Percentiles rank a stretch among this genome's conserved stretches.
These are phyloP conservation scores for Sinocyclocheilus anophthalmus DNA, from an alignment of 2,113 vertebrate genomes.

Conservation along the genomic window DNA sequence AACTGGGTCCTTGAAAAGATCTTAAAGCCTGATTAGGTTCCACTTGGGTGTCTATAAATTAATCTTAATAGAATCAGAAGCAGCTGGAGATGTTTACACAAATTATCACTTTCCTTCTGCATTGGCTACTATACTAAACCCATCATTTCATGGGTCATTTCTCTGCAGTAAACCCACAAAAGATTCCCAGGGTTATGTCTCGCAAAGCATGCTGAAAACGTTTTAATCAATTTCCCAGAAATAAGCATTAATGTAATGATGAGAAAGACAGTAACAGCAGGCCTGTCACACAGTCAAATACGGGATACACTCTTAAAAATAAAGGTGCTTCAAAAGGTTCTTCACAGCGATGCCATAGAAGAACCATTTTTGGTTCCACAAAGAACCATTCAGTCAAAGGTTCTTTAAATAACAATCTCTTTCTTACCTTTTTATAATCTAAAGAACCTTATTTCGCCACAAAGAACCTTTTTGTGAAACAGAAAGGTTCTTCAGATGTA, in stretches of 20 bases:
- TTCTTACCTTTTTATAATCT: too few relatives aligned
- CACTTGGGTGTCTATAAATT: conserved; percentile 16
- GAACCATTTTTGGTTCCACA: too few relatives aligned
- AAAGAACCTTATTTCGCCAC: too few relatives aligned
- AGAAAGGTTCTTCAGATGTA: too few relatives aligned
- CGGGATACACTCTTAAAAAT: not conserved
- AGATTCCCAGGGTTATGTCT: conserved; percentile 32
- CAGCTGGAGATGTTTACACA: conserved; percentile 4
- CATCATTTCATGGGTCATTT: conserved; percentile 28
- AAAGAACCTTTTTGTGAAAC: too few relatives aligned
- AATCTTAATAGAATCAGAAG: conserved; percentile 24
- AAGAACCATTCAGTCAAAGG: too few relatives aligned
- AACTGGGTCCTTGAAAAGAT: not conserved
- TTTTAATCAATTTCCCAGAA: conserved; percentile 40
- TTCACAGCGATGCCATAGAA: too few relatives aligned
- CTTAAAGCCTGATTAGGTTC: not conserved
- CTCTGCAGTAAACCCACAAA: conserved; percentile 28
- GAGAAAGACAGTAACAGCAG: not conserved
- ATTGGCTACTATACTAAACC: conserved; percentile 30
- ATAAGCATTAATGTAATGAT: not conserved
- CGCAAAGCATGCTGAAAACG: conserved; percentile 32
- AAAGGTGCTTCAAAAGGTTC: too few relatives aligned
- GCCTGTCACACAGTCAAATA: not conserved
- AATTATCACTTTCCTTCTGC: conserved; percentile 28
- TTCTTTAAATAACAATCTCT: too few relatives aligned